These are phyloP conservation scores for Cephonodes hylas DNA, from an alignment of 2,888 invertebrate genomes.

Conservation along the genomic window DNA sequence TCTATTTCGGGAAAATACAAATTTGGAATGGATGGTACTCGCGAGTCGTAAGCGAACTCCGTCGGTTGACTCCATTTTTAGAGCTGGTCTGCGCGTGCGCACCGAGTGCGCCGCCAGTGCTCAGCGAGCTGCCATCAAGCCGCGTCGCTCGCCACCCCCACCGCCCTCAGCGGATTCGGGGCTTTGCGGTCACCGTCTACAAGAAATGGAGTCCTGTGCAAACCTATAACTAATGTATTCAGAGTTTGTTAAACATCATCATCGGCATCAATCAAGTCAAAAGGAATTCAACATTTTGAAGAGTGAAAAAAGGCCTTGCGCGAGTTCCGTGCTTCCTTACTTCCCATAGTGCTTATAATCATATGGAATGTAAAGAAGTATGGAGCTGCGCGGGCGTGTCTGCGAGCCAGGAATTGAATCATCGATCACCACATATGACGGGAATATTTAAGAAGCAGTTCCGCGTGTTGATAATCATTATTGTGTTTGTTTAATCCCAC, in stretches of 20 bases:
- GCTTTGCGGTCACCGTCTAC: constrained; percentile 37
- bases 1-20: constrained; percentile 91
- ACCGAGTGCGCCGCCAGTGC: constrained; percentile 71
- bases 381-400: constrained; percentile 86
- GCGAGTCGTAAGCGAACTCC: constrained; percentile 78
- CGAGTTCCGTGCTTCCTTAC: constrained; percentile 97
- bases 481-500: constrained; percentile 31
- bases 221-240: constrained; percentile 26
- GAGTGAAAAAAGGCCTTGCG: constrained; percentile 77
- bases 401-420: constrained; percentile 50
- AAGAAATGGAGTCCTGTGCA: constrained; percentile 50
- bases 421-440: constrained; percentile 36
- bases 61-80: constrained; percentile 79
- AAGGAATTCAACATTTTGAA: constrained; percentile 36
- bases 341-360: constrained; percentile 92
- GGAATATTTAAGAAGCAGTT: constrained; percentile 32
- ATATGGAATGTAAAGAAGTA: constrained; percentile 99
- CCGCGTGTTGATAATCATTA: constrained; percentile 37
- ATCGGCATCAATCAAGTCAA: constrained; percentile 32
- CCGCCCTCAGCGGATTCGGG: constrained; percentile 29
- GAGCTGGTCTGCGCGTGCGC: constrained; percentile 80
- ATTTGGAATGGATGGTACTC: constrained; percentile 86
- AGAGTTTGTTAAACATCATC: constrained; percentile 27
- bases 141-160: constrained; percentile 71
- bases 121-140: constrained; percentile 71